These are phyloP conservation scores for Forbesichthys papilliferus DNA, from an alignment of 2,113 vertebrate genomes.

Conservation along the genomic window DNA sequence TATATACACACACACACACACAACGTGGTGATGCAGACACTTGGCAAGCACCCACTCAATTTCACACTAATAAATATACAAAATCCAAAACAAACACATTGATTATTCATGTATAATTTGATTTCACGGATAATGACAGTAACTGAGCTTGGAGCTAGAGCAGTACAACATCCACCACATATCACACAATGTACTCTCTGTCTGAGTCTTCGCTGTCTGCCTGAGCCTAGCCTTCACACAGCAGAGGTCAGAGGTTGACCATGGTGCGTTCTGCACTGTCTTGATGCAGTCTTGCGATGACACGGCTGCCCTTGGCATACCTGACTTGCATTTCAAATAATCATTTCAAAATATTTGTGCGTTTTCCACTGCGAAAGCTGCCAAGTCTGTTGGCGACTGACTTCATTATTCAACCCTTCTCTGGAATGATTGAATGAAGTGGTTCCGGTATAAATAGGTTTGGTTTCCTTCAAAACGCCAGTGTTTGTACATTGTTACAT, in stretches of 20 bases:
- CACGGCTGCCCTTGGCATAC: slow-evolving; percentile 36
- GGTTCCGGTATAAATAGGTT: neutral
- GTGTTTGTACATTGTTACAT: too few relatives aligned
- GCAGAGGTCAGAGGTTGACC: slow-evolving; percentile 38
- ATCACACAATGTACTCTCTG: slow-evolving; percentile 31
- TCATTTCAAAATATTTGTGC: neutral
- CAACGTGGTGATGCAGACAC: neutral
- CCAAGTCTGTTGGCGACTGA: slow-evolving; percentile 4
- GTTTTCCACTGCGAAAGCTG: slow-evolving; percentile 1
- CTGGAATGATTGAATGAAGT: neutral
- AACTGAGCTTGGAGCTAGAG: slow-evolving; percentile 13
- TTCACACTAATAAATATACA: slow-evolving; percentile 18
- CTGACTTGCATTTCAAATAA: slow-evolving; percentile 47
- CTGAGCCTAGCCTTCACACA: slow-evolving; percentile 37
- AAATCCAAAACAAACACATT: slow-evolving; percentile 33
- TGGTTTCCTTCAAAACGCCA: too few relatives aligned
- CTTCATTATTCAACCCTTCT: neutral
- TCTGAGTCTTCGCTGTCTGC: slow-evolving; percentile 30
- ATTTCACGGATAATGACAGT: slow-evolving; percentile 30
- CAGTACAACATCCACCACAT: slow-evolving; percentile 21
- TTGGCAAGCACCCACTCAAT: slow-evolving; percentile 26
- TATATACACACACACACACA: slow-evolving; percentile 2
- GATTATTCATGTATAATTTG: slow-evolving; percentile 42
- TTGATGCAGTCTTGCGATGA: slow-evolving; percentile 4
- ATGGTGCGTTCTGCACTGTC: neutral